Evolutionary conservation across 2,888 invertebrate species (phyloP), one percentile per base, ranked within the genome.

Genomic region (Ophonus ardosiacus): DNA sequence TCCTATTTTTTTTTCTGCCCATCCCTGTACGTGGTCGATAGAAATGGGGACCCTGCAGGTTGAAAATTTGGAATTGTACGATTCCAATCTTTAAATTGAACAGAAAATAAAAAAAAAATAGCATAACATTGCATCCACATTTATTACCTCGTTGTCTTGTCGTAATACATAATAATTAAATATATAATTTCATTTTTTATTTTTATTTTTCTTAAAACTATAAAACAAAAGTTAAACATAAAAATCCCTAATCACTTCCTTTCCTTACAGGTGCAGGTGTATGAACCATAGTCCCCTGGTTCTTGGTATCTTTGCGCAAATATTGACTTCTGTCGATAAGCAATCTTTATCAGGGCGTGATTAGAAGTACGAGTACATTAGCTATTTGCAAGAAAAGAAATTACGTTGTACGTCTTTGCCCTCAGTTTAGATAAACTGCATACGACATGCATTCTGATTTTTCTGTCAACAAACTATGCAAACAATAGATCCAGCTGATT

Each of bases 281-380:
- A 51, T 63, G 63, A 63, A 63, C 63, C 10, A 61, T 17, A 17
- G n/a, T 13, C 18, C 10, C 17, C 24, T 63, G 8, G 18, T 63
- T 63, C 63, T 21, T 24, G 24, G 21, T 8, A 63, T 51, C 13
- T 7, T 63, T 15, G 43, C 43, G 81, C 63, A 81, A 81, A 81
- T 81, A 81, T 81, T 81, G 61, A 40, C 63, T 40, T 7, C 31
- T 40, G 38, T 81, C 43, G 81, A 81, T 81, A 81, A 81, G 43
- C 81, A 40, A 18, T 31, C 31, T 61, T 81, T 81, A 81, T 81
- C 81, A 61, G 61, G 81, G 61, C 81, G 81, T 63, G 38, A 81
- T 81, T 81, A 81, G 63, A 63, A 81, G 4, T 51, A 10, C 43
- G 43, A 81, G 2, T 51, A 13, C 43, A 13, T 51, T 51, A 51